Base-by-base conservation (phyloP, 2,888 invertebrate genomes). In the Heliconius sara region DNA sequence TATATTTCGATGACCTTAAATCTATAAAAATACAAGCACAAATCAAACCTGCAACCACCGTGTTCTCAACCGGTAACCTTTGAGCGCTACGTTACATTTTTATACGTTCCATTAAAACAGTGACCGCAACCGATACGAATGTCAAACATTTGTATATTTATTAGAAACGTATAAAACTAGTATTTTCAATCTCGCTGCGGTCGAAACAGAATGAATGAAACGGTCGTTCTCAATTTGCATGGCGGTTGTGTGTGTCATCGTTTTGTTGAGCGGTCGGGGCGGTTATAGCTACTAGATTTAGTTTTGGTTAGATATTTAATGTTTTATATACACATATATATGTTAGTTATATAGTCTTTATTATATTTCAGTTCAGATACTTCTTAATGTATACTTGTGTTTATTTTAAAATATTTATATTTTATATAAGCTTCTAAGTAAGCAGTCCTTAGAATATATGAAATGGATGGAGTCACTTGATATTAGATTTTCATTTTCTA, bases 191-290 rank as follows among this genome's bases (percentile, higher is more conserved):
- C 78, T 79, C 79, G 60, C 63, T 77, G 81, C 74, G 78, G 79
- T 80, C 60, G 70, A 13, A 60, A 60, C 3, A 10, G 72, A 79
- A 73, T 78, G 80, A 82, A 83, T 81, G 83, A 82, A 80, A 81
- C 71, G 72, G 83, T 83, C 82, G 84, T 82, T 87, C 88, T 84
- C 87, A 88, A 88, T 90, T 88, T 88, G 85, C 86, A 84, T 85
- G 84, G 86, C 80, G 87, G 87, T 88, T 81, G 66, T 71, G 68
- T 71, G 70, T 74, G 81, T 81, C 81, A 81, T 77, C 81, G 79
- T 77, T 70, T 77, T 74, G 79, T 63, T 77, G 79, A 77, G 80
- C 67, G 81, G 81, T 79, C 30, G 27, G 10, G 27, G 76, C 66
- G 77, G 43, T 47, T n/a, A 9, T 60, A 76, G 57, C 57, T n/a